phyloP scores from a whole-genome alignment of 2,797 vertebrate genomes.

The Periparus ater region DNA sequence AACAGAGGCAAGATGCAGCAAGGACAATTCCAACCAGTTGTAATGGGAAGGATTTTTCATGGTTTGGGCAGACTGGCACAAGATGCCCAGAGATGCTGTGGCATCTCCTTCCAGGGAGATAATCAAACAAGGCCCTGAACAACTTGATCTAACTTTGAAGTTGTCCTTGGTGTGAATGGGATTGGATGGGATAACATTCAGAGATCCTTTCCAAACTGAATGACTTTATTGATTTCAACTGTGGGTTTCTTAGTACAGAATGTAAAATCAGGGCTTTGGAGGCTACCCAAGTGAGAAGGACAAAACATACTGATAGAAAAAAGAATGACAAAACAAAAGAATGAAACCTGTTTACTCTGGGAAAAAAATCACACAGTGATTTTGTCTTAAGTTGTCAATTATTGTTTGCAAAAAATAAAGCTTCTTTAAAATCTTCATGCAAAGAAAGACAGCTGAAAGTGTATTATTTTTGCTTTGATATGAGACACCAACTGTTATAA shows the following conservation, averaged over 20 bases:
- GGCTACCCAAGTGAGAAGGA: not conserved
- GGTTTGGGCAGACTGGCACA: not conserved
- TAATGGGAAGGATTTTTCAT: not conserved
- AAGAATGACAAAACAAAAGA: not conserved
- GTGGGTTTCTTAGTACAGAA: not conserved
- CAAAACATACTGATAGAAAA: not conserved
- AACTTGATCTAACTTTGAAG: not conserved
- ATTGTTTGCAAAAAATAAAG: not conserved
- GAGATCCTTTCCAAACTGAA: not conserved
- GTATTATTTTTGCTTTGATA: not conserved
- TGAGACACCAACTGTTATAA: not conserved
- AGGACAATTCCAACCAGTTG: not conserved
- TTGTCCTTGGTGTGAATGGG: not conserved
- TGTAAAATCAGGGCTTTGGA: not conserved
- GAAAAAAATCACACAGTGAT: not conserved
- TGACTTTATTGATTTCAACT: not conserved
- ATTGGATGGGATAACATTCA: not conserved
- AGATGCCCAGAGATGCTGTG: not conserved
- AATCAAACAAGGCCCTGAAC: not conserved
- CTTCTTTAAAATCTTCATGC: not conserved
- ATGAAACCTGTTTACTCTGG: not conserved
- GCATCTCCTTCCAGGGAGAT: not conserved
- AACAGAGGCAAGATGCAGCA: not conserved
- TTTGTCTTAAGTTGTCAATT: not conserved
- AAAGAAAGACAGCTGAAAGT: conserved; percentile 6